Conservation (phyloP, 2,888 invertebrate species). For the Drosophila histrio region DNA sequence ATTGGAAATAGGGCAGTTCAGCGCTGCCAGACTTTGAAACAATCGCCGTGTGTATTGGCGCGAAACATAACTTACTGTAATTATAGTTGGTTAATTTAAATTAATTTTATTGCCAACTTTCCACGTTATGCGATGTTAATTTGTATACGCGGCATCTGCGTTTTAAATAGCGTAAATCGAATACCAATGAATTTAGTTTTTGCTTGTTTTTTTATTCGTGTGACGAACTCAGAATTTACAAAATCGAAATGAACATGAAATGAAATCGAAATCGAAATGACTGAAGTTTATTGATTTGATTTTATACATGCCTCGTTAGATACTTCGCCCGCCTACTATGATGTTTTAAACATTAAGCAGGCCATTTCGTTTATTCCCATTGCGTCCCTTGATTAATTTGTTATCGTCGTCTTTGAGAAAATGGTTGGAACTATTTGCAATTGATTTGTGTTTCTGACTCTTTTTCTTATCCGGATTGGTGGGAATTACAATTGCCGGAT, state of each 20-base stretch:
- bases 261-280: constrained; percentile 35
- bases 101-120: background rate
- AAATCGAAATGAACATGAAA: constrained; percentile 42
- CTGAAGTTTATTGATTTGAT: constrained; percentile 18
- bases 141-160: background rate
- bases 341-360: constrained; percentile 2
- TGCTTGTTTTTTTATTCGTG: constrained; percentile 23
- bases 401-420: background rate
- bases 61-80: background rate
- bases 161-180: background rate
- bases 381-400: background rate
- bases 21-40: background rate
- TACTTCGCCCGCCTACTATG: constrained; percentile 20
- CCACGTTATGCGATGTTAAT: too few relatives aligned
- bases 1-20: too few relatives aligned
- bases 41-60: background rate
- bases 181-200: constrained; percentile 31
- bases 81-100: background rate
- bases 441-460: background rate
- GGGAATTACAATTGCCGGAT: background rate
- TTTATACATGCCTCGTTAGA: background rate
- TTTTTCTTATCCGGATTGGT: constrained; percentile 22
- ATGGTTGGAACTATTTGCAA: background rate
- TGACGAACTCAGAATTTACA: constrained; percentile 40
- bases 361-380: constrained; percentile 1